Evolutionary conservation across 2,797 vertebrate genomes (phyloP).

Genomic region (Synanceia verrucosa): DNA sequence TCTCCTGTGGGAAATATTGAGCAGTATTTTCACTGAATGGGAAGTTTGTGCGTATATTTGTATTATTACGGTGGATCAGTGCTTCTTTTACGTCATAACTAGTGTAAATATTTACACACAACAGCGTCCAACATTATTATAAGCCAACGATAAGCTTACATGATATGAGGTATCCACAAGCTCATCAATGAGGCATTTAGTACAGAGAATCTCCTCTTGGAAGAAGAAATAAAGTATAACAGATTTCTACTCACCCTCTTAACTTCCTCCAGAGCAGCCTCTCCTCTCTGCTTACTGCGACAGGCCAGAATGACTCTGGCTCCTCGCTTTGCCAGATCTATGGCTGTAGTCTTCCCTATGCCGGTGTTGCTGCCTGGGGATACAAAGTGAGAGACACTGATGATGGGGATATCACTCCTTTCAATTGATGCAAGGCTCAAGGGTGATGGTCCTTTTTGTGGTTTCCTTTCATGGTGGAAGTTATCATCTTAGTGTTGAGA

Average conservation of each 20-base stretch:
- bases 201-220: background rate
- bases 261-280: slow-evolving; percentile 80
- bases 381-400: background rate
- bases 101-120: background rate
- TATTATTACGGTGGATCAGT: background rate
- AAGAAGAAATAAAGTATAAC: background rate
- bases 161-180: no score
- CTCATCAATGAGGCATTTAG: background rate
- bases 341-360: slow-evolving; percentile 84
- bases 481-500: background rate
- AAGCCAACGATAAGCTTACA: background rate
- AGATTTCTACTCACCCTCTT: slow-evolving; percentile 74
- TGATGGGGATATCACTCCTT: background rate
- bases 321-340: slow-evolving; percentile 85
- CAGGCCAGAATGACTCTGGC: slow-evolving; percentile 88
- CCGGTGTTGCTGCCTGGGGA: slow-evolving; percentile 84
- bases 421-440: background rate
- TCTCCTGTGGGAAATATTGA: slow-evolving; percentile 78
- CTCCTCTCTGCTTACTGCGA: slow-evolving; percentile 75
- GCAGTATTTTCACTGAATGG: background rate
- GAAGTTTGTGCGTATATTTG: no score
- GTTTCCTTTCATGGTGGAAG: background rate
- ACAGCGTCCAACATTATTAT: background rate
- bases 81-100: no score
- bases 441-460: background rate